Base-by-base conservation (phyloP, 2,797 vertebrate genomes). In the Urosaurus nigricauda region DNA sequence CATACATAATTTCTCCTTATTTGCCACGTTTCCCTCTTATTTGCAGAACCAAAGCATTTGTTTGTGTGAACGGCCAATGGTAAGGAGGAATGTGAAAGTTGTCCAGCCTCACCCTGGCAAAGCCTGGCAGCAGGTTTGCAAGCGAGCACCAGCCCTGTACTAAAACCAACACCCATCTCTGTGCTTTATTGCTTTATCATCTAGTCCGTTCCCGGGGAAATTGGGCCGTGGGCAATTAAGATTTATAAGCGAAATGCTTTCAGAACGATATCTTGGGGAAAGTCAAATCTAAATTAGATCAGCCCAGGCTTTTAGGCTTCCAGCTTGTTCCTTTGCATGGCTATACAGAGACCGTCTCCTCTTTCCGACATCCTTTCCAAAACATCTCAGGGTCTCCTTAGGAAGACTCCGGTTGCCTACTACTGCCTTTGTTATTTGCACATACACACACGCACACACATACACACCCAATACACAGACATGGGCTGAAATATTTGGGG, bases 211-310 rank as follows among this genome's bases (percentile, higher is more conserved):
- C 92, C 92, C 79, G 73, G 90, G 90, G 92, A 93, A 93, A 95
- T 92, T 91, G 92, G 68, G 90, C 93, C 92, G 56, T 37, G 80
- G 89, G 75, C 94, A 95, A 95, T 95, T 96, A 95, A 94, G 93
- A 95, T 95, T 93, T 91, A 94, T 95, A 93, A 93, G 92, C 91
- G 94, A 95, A 96, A 95, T 95, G 95, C 91, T 88, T 92, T 96
- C 91, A 92, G 94, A 96, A 95, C 93, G 89, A 47, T 95, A 94
- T 97, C 94, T 95, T 92, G 91, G 92, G 90, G 88, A 94, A 89
- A 96, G 92, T 96, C 95, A 95, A 92, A 90, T 93, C 89, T 93
- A 96, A 95, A 96, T 96, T 94, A 96, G 92, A 94, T 77, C 91
- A 84, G 65, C 32, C n/a, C 35, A 87, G 86, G 53, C 83, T 93